Evolutionary conservation across 2,113 vertebrate species (phyloP).

Genomic region (Tyrannus savana): DNA sequence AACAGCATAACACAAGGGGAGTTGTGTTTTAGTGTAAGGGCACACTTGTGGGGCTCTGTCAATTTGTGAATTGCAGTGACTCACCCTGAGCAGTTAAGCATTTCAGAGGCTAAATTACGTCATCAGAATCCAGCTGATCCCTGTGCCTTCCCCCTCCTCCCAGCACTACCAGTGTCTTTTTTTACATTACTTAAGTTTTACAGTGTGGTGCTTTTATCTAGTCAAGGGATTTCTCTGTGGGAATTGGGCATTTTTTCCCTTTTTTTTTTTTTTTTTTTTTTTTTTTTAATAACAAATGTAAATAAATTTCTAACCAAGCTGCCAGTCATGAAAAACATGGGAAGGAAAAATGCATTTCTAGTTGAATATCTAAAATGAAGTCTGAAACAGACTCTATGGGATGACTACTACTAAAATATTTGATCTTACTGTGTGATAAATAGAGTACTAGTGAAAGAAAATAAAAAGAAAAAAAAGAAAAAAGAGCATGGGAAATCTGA

Average conservation of each 20-base stretch:
- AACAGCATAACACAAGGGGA: neutral
- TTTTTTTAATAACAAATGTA: neutral
- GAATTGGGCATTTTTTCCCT: neutral
- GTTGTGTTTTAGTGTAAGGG: neutral
- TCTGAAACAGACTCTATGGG: neutral
- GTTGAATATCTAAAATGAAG: neutral
- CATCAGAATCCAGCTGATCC: neutral
- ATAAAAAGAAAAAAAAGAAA: neutral
- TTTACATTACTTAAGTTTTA: neutral
- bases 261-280: neutral
- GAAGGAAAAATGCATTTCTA: neutral
- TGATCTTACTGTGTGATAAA: neutral
- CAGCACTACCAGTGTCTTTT: neutral
- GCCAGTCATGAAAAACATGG: neutral
- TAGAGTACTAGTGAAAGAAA: neutral
- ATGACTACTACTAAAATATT: neutral
- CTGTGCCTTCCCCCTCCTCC: fast-evolving
- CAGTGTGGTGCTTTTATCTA: neutral
- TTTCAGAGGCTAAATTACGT: neutral
- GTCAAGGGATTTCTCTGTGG: neutral
- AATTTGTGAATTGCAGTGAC: neutral
- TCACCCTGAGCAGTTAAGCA: neutral
- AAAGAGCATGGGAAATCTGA: neutral
- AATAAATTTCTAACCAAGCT: neutral
- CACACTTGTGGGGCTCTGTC: neutral